Percentiles rank a stretch among this genome's conserved stretches.
These are phyloP conservation scores for Zaprionus vittiger DNA, from an alignment of 1,140 invertebrate species.

Conservation along the genomic window DNA sequence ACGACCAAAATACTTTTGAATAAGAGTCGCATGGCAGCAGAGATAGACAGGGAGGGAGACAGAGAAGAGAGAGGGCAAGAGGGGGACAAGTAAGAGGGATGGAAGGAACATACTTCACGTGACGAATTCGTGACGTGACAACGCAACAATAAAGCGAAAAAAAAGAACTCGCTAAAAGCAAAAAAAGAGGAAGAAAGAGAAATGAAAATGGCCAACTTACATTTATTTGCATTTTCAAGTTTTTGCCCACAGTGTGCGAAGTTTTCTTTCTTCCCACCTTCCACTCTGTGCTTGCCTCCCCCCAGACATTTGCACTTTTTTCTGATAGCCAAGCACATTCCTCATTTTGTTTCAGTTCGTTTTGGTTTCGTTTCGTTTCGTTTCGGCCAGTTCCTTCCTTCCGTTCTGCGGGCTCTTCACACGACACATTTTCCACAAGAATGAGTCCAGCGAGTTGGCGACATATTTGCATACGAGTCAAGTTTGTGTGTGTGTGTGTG, in stretches of 20 bases:
- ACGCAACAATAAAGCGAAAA: conserved; percentile 17
- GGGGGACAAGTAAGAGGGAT: background rate
- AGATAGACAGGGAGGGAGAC: conserved; percentile 9
- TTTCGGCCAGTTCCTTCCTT: conserved; percentile 63
- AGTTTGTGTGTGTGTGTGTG: conserved; percentile 27
- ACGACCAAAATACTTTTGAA: conserved; percentile 78
- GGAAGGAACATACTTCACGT: conserved; percentile 54
- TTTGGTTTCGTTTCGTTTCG: conserved; percentile 27
- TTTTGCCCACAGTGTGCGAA: conserved; percentile 37
- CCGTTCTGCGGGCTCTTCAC: conserved; percentile 69
- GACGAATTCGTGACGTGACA: conserved; percentile 78
- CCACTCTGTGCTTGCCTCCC: conserved; percentile 1
- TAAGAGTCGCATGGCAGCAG: conserved; percentile 17
- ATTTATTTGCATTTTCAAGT: conserved; percentile 83
- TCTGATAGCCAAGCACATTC: conserved; percentile 53
- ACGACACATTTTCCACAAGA: conserved; percentile 78
- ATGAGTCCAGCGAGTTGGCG: conserved; percentile 70
- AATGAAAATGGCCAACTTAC: conserved; percentile 73
- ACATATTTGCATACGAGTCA: conserved; percentile 74
- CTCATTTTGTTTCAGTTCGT: conserved; percentile 64
- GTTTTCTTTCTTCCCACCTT: conserved; percentile 8
- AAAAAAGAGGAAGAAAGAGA: conserved; percentile 30
- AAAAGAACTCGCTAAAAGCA: background rate
- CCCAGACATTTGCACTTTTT: conserved; percentile 39
- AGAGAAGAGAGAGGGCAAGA: background rate